Base-by-base conservation (phyloP, 2,797 vertebrate species). In the Anguilla megastoma region DNA sequence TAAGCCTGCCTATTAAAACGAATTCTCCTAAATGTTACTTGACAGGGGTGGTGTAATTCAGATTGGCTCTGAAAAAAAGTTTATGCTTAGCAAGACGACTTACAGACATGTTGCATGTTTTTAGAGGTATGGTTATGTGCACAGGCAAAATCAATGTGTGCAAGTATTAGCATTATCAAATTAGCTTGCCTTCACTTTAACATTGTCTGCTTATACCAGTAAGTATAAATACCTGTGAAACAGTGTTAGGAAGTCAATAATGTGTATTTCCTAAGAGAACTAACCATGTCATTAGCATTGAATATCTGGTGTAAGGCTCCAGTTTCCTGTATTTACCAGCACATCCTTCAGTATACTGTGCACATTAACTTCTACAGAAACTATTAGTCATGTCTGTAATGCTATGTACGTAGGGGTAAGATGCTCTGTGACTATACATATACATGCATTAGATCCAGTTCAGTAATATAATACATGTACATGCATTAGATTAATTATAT, bases 161-260 rank as follows among this genome's bases (percentile, higher is more conserved):
- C 6, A 69, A 27, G n/a, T 69, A n/a, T n/a, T 8, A 56, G n/a
- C 30, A 6, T 36, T 80, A 76, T 18, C 18, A 54, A 45, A 33
- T 12, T 27, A 30, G 27, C 69, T 74, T 10, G 33, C 30, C 12
- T 74, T 74, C 14, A 74, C 69, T 52, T 52, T 52, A 52, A 52
- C 50, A 52, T 52, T 0, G 9, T n/a, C n/a, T 71, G 27, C 30
- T 8, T 21, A 27, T 41, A 86, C 90, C 50, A 88, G 87, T 90
- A 85, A 91, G 89, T 87, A 90, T 86, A 80, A 89, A 90, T 89
- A 52, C 41, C 8, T 14, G n/a, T 33, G 41, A 74, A 74, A 10
- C 21, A 50, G 74, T 76, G 33, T 9, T 58, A n/a, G 88, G 85
- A 90, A 76, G 50, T 56, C 45, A 79, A 45, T 88, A 52, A 85